Evolutionary conservation across 2,888 invertebrate species (phyloP), one percentile per base, ranked within the genome.

Genomic region (Apeira syringaria): DNA sequence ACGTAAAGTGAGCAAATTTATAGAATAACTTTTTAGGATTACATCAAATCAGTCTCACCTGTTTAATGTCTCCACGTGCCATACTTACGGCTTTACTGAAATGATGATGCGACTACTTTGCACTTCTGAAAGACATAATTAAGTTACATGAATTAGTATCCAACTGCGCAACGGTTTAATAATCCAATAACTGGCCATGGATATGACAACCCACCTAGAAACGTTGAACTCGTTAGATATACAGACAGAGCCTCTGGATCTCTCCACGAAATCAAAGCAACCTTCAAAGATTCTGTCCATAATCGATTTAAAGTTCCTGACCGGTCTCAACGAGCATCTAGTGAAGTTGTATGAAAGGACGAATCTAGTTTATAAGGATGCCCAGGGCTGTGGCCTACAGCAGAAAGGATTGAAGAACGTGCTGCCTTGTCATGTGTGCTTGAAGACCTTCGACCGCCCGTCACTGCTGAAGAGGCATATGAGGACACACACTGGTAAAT

Each of bases 381-480:
- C 26, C 0, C 68, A 62, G 33, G 62, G 3, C 9, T 33, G 27
- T 20, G 66, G 43, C 35, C 29, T 2, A 53, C 52, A 36, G 38
- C 67, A 46, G 34, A 28, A 33, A 12, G 44, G 38, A 0, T 9
- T 44, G 44, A 88, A 87, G 64, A 86, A 80, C 24, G 71, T 86
- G 3, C 64, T 89, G 35, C 88, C 89, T 0, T 94, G 94, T 60
- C 92, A 92, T 26, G 91, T 92, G 0, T 94, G 94, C 59, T 80
- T 92, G 31, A 94, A 94, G 77, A 91, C 92, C 11, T 94, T 94
- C 59, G 94, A 94, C 59, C 77, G 94, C 29, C 94, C 94, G 0
- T 94, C 94, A 1, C 66, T 94, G 41, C 65, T 94, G 50, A 93
- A 93, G 56, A 74, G 94, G 49, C 94, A 94, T 62, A 91, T 93